Percentiles rank a stretch among this genome's conserved stretches.
phyloP scores from a whole-genome alignment of 1,140 invertebrate species.

The Matsumurasca onukii region DNA sequence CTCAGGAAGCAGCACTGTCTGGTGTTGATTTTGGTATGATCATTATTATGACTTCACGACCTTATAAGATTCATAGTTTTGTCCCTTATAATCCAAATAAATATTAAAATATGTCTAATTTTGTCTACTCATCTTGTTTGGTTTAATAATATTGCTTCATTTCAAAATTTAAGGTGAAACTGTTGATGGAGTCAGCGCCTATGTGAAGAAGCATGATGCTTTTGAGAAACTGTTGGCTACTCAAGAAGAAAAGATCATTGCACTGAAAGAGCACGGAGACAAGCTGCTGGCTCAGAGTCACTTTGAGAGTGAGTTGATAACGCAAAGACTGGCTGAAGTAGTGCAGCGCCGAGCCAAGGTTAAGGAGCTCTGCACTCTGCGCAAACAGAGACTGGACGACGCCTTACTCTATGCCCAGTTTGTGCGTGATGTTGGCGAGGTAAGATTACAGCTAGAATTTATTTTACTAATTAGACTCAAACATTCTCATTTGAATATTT shows the following conservation, averaged over 20 bases:
- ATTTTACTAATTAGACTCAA: too few species aligned
- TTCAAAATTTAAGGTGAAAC: slow-evolving; percentile 49
- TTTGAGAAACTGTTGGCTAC: slow-evolving; percentile 83
- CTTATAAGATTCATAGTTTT: background rate
- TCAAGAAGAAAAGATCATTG: slow-evolving; percentile 84
- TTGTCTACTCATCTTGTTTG: too few species aligned
- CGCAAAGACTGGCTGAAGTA: slow-evolving; percentile 67
- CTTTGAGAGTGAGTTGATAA: slow-evolving; percentile 88
- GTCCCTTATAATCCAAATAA: too few species aligned
- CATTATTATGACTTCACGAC: too few species aligned
- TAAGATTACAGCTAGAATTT: too few species aligned
- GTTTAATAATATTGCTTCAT: background rate
- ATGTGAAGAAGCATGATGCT: slow-evolving; percentile 88
- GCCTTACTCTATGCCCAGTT: slow-evolving; percentile 87
- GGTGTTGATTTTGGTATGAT: slow-evolving; percentile 57
- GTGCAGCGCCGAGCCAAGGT: slow-evolving; percentile 69
- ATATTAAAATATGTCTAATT: too few species aligned
- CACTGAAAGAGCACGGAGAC: slow-evolving; percentile 81
- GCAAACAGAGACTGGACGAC: slow-evolving; percentile 70
- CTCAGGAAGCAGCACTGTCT: slow-evolving; percentile 78
- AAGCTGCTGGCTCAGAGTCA: slow-evolving; percentile 91
- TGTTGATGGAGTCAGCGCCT: slow-evolving; percentile 83
- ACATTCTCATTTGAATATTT: too few species aligned
- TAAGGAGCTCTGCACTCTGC: slow-evolving; percentile 63
- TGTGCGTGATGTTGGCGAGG: slow-evolving; percentile 82